phyloP scores from a whole-genome alignment of 2,888 invertebrate species.

The Tetheella fluctuosa region DNA sequence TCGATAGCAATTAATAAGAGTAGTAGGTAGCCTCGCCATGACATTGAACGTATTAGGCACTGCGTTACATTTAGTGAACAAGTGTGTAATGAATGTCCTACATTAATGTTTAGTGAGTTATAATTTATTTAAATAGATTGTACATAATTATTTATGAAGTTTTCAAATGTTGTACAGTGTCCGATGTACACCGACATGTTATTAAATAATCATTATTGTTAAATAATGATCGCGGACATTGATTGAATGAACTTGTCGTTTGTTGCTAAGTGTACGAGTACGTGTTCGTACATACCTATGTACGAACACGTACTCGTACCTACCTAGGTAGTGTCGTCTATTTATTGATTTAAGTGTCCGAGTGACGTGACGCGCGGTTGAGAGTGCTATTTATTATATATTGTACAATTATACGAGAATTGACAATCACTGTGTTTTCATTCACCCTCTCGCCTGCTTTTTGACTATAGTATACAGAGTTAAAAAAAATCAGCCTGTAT shows the following conservation, averaged over 20 bases:
- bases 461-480: too few species aligned
- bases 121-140: background rate
- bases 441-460: background rate
- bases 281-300: too few species aligned
- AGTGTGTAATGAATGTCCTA: too few species aligned
- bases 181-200: background rate
- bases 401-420: constrained; percentile 48
- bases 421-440: constrained; percentile 19
- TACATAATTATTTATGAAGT: too few species aligned
- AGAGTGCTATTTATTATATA: constrained; percentile 68
- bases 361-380: constrained; percentile 45
- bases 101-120: too few species aligned
- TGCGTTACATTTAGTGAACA: too few species aligned
- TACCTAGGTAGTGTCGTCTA: constrained; percentile 44
- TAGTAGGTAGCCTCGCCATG: too few species aligned
- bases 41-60: too few species aligned
- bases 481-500: too few species aligned
- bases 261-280: background rate
- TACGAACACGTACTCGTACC: background rate
- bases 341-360: constrained; percentile 54
- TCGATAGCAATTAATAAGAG: too few species aligned
- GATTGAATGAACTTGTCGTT: background rate
- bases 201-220: background rate
- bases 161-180: too few species aligned
- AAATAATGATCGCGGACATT: background rate